These are phyloP conservation scores for Hystrix brachyura DNA, from an alignment of 2,113 vertebrate genomes.

Conservation along the genomic window DNA sequence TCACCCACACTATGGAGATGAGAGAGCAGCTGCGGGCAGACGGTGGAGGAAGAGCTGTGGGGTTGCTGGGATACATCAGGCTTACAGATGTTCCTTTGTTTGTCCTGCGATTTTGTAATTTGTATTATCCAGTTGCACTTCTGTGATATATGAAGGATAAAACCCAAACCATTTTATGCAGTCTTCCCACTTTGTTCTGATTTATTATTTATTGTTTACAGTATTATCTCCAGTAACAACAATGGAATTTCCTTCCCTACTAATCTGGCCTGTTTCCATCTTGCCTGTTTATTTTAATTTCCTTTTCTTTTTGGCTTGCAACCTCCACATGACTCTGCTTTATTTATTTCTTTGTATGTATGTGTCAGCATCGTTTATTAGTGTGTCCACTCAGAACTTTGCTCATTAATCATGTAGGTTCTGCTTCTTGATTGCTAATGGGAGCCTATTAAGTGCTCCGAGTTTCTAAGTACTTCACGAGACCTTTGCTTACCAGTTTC, in stretches of 20 bases:
- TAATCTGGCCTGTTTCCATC: conserved; percentile 76
- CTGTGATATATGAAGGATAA: not conserved
- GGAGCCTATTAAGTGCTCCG: not conserved
- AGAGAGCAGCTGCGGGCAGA: conserved; percentile 62
- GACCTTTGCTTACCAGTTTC: not conserved
- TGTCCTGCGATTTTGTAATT: conserved; percentile 37
- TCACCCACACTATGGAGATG: conserved; percentile 5
- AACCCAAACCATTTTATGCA: conserved; percentile 25
- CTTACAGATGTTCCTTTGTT: conserved; percentile 40
- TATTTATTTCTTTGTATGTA: conserved; percentile 71
- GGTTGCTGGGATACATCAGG: not conserved
- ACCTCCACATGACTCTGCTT: conserved; percentile 59
- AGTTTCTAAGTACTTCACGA: not conserved
- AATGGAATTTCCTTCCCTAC: conserved; percentile 79
- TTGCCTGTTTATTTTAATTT: conserved; percentile 81
- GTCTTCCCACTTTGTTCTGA: conserved; percentile 71
- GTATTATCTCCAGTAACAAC: conserved; percentile 75
- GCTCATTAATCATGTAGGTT: not conserved
- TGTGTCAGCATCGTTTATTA: conserved; percentile 68
- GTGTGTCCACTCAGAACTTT: not conserved
- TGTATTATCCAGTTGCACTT: conserved; percentile 26
- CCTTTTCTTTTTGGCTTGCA: conserved; percentile 60
- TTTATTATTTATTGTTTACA: conserved; percentile 83
- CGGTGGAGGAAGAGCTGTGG: not conserved
- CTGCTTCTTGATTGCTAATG: not conserved